Evolutionary conservation across 1,140 invertebrate species (phyloP).

Genomic region (Acyrthosiphon pisum): DNA sequence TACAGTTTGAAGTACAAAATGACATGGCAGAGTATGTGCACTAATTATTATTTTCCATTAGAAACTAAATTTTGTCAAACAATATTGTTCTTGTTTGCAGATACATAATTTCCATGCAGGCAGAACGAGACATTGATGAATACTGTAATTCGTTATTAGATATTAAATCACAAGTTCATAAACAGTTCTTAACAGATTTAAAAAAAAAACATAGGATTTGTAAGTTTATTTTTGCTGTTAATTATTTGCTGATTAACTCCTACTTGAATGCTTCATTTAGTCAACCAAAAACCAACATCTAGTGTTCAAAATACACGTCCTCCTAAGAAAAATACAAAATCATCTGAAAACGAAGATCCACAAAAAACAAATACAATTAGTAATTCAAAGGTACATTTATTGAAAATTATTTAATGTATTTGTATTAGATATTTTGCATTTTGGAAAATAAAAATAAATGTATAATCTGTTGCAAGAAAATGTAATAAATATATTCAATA

Average conservation of each 20-base stretch:
- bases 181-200: constrained; percentile 71
- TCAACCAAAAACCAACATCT: constrained; percentile 25
- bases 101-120: constrained; percentile 71
- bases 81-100: constrained; percentile 62
- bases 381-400: constrained; percentile 19
- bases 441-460: neutral
- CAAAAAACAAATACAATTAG: neutral
- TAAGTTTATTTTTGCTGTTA: constrained; percentile 39
- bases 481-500: neutral
- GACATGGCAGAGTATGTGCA: constrained; percentile 71
- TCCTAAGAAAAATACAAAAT: neutral
- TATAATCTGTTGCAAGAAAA: neutral
- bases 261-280: neutral
- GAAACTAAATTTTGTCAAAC: constrained; percentile 22
- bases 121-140: constrained; percentile 73
- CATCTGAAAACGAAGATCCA: neutral
- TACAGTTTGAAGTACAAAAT: constrained; percentile 71
- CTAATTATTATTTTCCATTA: constrained; percentile 34
- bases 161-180: constrained; percentile 70
- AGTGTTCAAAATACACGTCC: neutral
- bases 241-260: constrained; percentile 6
- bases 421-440: neutral
- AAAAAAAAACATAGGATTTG: constrained; percentile 54
- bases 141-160: constrained; percentile 75
- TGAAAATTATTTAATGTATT: neutral